Evolutionary conservation across 2,797 vertebrate species (phyloP), one percentile per base, ranked within the genome.

Genomic region (Enteromius unitaeniatus): DNA sequence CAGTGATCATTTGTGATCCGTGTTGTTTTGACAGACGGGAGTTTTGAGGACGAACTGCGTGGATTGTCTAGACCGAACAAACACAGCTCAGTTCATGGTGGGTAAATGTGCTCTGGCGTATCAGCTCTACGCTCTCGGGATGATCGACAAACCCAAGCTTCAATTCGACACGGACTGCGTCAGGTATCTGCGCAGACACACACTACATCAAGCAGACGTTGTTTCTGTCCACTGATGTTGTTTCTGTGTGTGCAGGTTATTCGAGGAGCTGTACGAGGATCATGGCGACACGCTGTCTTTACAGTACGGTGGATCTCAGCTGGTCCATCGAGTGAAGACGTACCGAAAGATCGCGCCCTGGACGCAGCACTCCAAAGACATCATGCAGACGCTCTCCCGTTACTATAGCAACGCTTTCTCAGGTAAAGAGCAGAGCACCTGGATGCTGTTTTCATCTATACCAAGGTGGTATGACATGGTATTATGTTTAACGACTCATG

Each of bases 371-470:
- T 98, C 97, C 78, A 99, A 99, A 92, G 98, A 99, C 89, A 99
- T 99, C 93, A 99, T 99, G 97, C 97, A 99, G 86, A 99, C 98
- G 0, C 94, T 99, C 82, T 99, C 98, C 1, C 96, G 97, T 86
- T 99, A 99, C 87, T 99, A 98, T 84, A 99, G 97, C 93, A 99
- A 99, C 28, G 97, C 97, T 74, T 99, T 99, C 90, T 99, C 97
- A 94, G 98, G 97, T 99, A 92, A 19, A 28, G 23, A 34, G 64
- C 17, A 1, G 53, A n/a, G 13, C 26, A 64, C 51, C 15, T 42
- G 11, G 17, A 67, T 11, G 64, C 31, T 67, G 17, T 17, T 67
- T 45, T 70, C 68, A 45, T 15, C 68, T 45, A 6, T 64, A 31
- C 23, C 58, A n/a, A 0, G n/a, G 53, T 10, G 6, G 26, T 31